Conservation (phyloP, 2,888 invertebrate species). For the Oxyscelio sp. region DNA sequence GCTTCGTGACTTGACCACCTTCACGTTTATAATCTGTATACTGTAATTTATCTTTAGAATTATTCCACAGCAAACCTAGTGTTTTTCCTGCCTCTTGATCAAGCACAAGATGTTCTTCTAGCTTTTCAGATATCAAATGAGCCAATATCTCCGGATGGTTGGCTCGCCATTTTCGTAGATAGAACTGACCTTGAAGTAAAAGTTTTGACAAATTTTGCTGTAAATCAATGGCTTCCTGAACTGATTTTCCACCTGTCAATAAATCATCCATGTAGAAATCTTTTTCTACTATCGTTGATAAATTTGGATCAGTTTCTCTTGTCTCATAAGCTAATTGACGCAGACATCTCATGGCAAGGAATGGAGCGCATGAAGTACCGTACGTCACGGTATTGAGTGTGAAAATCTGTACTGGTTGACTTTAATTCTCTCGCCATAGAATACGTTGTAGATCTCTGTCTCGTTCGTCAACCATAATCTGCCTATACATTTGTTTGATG, state of each 20-base stretch:
- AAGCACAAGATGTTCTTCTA: conserved; percentile 27
- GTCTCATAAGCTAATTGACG: background rate
- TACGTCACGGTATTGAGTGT: background rate
- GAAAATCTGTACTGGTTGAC: conserved; percentile 2
- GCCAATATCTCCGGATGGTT: conserved; percentile 30
- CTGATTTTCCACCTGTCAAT: background rate
- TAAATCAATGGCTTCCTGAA: background rate
- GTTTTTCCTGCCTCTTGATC: conserved; percentile 65
- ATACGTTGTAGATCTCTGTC: conserved; percentile 4
- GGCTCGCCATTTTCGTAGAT: conserved; percentile 60
- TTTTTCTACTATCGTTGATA: background rate
- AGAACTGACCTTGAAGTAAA: conserved; percentile 32
- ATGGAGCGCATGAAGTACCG: background rate
- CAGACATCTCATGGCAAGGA: conserved; percentile 17
- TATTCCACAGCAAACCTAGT: conserved; percentile 69
- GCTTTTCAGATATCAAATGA: conserved; percentile 23
- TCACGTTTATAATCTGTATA: conserved; percentile 37
- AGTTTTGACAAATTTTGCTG: conserved; percentile 3
- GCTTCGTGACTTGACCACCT: conserved; percentile 20
- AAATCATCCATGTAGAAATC: background rate
- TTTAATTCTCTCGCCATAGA: background rate
- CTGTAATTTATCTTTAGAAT: conserved; percentile 38
- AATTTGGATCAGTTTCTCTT: background rate
- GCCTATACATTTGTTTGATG: background rate
- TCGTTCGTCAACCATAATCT: background rate